Percentiles rank a stretch among this genome's conserved stretches.
phyloP scores from a whole-genome alignment of 2,113 vertebrate species.

The Ailuropoda melanoleuca region DNA sequence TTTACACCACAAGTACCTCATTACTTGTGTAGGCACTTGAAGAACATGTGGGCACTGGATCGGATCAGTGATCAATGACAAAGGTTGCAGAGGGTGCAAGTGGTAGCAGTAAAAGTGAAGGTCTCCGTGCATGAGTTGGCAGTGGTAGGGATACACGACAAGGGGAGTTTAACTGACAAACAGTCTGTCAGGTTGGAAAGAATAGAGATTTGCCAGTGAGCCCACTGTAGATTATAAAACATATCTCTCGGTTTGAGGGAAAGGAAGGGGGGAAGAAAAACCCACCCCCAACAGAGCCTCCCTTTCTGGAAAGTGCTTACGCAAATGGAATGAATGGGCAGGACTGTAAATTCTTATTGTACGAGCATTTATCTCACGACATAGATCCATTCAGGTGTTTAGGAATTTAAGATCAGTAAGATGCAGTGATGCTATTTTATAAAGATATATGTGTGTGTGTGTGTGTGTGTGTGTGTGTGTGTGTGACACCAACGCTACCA shows the following conservation, averaged over 20 bases:
- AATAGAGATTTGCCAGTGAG: slow-evolving; percentile 91
- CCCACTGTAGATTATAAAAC: slow-evolving; percentile 87
- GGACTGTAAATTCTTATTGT: slow-evolving; percentile 87
- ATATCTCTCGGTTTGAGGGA: slow-evolving; percentile 84
- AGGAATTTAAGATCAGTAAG: slow-evolving; percentile 72
- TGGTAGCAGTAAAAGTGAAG: slow-evolving; percentile 94
- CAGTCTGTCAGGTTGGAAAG: slow-evolving; percentile 95
- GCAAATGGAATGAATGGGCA: slow-evolving; percentile 86
- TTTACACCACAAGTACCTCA: slow-evolving; percentile 99
- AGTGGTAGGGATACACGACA: slow-evolving; percentile 94
- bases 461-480: rapidly evolving
- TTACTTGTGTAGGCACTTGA: slow-evolving; percentile 96
- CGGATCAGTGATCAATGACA: slow-evolving; percentile 99
- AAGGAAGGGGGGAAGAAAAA: background rate
- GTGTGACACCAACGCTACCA: background rate
- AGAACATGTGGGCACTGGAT: slow-evolving; percentile 98
- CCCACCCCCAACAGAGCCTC: slow-evolving; percentile 56
- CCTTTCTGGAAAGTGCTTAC: slow-evolving; percentile 86
- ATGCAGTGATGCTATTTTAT: slow-evolving; percentile 57
- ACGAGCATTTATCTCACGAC: slow-evolving; percentile 83
- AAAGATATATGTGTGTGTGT: background rate
- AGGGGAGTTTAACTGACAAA: slow-evolving; percentile 95
- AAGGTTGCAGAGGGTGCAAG: slow-evolving; percentile 93
- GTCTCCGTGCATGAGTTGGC: slow-evolving; percentile 93
- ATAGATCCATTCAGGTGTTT: slow-evolving; percentile 77